Conservation (phyloP, 2,888 invertebrate species). For the Perdita meconis region DNA sequence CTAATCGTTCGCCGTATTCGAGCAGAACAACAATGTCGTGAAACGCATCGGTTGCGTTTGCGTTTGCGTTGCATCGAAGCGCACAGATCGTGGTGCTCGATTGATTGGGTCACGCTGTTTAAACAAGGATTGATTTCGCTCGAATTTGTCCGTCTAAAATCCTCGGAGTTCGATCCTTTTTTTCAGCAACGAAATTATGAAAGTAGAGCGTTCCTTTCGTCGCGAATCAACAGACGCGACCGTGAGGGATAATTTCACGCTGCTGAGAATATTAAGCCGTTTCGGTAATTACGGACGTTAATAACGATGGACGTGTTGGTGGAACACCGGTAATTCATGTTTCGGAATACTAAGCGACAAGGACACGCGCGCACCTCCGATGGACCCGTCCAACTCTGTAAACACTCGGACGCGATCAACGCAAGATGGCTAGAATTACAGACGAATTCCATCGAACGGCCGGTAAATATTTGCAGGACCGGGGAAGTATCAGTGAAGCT, state of each 20-base stretch:
- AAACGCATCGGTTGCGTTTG: no score
- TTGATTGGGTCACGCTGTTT: no score
- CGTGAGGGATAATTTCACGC: constrained; percentile 32
- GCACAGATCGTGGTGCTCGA: no score
- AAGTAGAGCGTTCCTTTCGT: no score
- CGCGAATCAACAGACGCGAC: neutral
- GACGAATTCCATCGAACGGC: constrained; percentile 15
- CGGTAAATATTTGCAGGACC: constrained; percentile 20
- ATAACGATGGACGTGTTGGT: constrained; percentile 58
- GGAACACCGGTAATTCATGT: constrained; percentile 46
- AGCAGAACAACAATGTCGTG: no score
- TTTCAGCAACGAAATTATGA: no score
- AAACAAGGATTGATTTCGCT: no score
- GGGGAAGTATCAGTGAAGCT: constrained; percentile 19
- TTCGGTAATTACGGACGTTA: constrained; percentile 53
- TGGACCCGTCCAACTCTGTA: constrained; percentile 30
- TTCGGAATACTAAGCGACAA: constrained; percentile 52
- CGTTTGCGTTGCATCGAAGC: no score
- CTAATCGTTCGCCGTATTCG: no score
- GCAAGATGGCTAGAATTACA: constrained; percentile 38
- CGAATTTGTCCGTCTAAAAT: no score
- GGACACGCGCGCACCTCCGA: constrained; percentile 14
- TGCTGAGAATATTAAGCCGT: constrained; percentile 39
- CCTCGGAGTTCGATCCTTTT: no score
- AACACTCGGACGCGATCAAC: constrained; percentile 54